Conservation (phyloP, 2,888 invertebrate genomes). For the Cactoblastis cactorum region DNA sequence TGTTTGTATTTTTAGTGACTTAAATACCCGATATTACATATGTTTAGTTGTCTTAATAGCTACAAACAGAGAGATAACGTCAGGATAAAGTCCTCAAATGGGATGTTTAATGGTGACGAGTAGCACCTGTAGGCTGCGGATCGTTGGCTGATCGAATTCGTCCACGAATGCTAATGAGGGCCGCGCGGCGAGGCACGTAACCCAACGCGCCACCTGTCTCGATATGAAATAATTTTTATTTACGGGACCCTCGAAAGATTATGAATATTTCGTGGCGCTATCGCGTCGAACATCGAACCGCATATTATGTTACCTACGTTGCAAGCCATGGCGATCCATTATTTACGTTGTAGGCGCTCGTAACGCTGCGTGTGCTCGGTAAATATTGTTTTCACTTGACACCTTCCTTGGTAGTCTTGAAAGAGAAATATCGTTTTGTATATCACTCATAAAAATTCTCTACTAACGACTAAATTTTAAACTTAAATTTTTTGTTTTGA, state of each 20-base stretch:
- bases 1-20: no score
- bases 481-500: no score
- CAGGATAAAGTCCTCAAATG: slow-evolving; percentile 43
- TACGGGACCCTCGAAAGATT: slow-evolving; percentile 68
- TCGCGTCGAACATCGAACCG: slow-evolving; percentile 54
- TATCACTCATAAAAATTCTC: slow-evolving; percentile 23
- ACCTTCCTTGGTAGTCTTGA: slow-evolving; percentile 45
- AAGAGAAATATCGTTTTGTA: slow-evolving; percentile 31
- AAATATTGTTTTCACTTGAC: slow-evolving; percentile 45
- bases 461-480: no score
- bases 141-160: slow-evolving; percentile 56
- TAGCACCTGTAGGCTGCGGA: slow-evolving; percentile 50
- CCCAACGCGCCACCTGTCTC: slow-evolving; percentile 72
- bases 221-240: slow-evolving; percentile 71
- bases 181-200: slow-evolving; percentile 43
- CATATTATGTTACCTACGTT: slow-evolving; percentile 64
- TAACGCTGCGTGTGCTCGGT: slow-evolving; percentile 26
- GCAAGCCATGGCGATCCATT: slow-evolving; percentile 57
- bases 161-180: slow-evolving; percentile 64
- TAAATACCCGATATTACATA: slow-evolving; percentile 26
- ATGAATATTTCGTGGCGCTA: slow-evolving; percentile 65
- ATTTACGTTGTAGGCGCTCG: slow-evolving; percentile 42
- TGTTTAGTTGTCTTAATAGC: slow-evolving; percentile 42
- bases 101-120: slow-evolving; percentile 50
- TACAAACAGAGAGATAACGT: slow-evolving; percentile 63